Base-by-base conservation (phyloP, 2,888 invertebrate genomes). In the Heliconius cydno region DNA sequence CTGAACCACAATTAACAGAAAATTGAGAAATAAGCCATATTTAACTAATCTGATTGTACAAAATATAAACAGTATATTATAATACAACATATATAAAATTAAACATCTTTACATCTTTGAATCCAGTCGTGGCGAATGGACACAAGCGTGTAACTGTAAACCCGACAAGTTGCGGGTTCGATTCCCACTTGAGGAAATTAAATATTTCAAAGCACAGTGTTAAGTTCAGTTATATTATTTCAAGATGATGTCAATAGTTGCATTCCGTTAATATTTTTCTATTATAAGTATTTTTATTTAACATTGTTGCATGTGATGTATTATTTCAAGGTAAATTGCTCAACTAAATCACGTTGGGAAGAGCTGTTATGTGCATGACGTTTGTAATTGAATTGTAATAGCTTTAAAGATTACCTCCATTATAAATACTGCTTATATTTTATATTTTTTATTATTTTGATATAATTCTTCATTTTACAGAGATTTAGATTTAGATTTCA, bases 321-420 rank as follows among this genome's bases (percentile, higher is more conserved):
- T 25, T 25, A 70, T 28, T 70, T 41, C 70, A 70, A 70, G 70
- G 70, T 19, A 70, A 70, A 70, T 22, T 68, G 12, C 70, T 70
- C 41, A 15, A n/a, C 15, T 70, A 25, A 41, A 46, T 41, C 9
- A 46, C 70, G 70, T 25, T 46, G 41, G 46, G 38, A 68, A 46
- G 70, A 41, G 41, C 25, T 25, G 46, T 70, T 70, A 70, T 25
- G 41, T 70, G 46, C 70, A 70, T 46, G 70, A 70, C 70, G 41
- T 25, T 46, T 15, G 70, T 25, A 70, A 70, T 70, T 70, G 70
- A 70, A 70, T 46, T 41, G 41, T 70, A 41, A 41, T 70, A 70
- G 41, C 70, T 28, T 25, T 7, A 12, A 46, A 25, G 70, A 41
- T 70, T 70, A 70, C 68, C n/a, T 60, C 5, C n/a, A 60, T 60